These are phyloP conservation scores for Hemiscyllium ocellatum DNA, from an alignment of 2,113 vertebrate genomes.

Conservation along the genomic window DNA sequence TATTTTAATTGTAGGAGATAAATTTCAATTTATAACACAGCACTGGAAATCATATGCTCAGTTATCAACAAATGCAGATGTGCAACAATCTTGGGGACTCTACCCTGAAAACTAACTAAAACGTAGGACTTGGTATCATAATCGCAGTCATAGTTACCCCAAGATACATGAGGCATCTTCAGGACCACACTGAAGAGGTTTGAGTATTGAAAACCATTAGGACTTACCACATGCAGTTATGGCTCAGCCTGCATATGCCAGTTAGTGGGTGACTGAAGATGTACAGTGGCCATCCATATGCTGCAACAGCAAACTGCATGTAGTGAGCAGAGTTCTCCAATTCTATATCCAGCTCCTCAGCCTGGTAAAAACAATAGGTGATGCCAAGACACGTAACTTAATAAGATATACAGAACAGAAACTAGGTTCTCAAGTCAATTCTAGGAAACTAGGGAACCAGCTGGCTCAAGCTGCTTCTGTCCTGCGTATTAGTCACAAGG, in stretches of 20 bases:
- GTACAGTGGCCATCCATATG: slow-evolving; percentile 91
- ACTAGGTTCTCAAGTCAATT: background rate
- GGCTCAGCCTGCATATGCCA: slow-evolving; percentile 73
- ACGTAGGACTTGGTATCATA: background rate
- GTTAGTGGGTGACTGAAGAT: slow-evolving; percentile 76
- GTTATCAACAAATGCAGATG: background rate
- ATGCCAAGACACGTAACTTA: background rate
- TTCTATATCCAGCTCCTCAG: slow-evolving; percentile 69
- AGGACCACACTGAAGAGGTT: background rate
- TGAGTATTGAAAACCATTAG: background rate
- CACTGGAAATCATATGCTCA: too few relatives aligned
- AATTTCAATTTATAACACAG: too few relatives aligned
- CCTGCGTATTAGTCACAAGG: background rate
- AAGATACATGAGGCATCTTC: background rate
- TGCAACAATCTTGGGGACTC: background rate
- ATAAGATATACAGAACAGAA: background rate
- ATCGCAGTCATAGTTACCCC: background rate
- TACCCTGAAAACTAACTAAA: background rate
- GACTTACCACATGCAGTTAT: slow-evolving; percentile 58
- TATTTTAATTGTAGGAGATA: too few relatives aligned
- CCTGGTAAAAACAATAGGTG: slow-evolving; percentile 50
- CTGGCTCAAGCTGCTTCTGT: background rate
- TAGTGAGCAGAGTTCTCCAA: slow-evolving; percentile 79
- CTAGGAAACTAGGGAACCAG: background rate
- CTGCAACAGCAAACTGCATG: slow-evolving; percentile 84